Percentiles rank a stretch among this genome's conserved stretches.
phyloP scores from a whole-genome alignment of 2,797 vertebrate species.

The Phalanger gymnotis region DNA sequence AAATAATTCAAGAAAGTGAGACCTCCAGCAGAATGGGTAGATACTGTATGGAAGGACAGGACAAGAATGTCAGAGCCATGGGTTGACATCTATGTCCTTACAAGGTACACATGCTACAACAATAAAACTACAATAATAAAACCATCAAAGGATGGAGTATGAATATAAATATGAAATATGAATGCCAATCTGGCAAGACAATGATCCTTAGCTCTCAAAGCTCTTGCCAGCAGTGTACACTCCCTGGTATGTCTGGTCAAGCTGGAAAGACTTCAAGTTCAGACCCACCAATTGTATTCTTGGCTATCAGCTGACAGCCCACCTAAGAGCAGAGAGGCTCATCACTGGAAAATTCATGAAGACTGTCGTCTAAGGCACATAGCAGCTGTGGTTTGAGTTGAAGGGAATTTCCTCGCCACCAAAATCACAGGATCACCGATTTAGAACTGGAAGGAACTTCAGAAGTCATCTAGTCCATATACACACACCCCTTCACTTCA shows the following conservation, averaged over 20 bases:
- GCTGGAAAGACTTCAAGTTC: not conserved
- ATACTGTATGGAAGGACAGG: not conserved
- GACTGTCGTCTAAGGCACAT: not conserved
- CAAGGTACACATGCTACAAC: not conserved
- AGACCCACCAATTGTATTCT: not conserved
- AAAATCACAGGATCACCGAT: not conserved
- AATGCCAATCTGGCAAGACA: not conserved
- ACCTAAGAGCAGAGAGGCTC: not conserved
- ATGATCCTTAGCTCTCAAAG: not conserved
- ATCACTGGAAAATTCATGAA: not conserved
- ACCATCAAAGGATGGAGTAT: not conserved
- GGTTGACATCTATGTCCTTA: not conserved
- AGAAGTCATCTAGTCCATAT: not conserved
- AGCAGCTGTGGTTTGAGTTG: not conserved
- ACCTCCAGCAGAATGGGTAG: not conserved
- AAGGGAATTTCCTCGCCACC: not conserved
- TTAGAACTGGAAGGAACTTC: not conserved
- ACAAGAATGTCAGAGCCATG: not conserved
- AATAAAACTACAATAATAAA: not conserved
- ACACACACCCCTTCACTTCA: not conserved
- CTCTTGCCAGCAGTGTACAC: not conserved
- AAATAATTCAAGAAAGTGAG: not conserved
- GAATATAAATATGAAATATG: not conserved
- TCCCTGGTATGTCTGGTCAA: not conserved
- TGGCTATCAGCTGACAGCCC: not conserved